Evolutionary conservation across 2,113 vertebrate species (phyloP).

Genomic region (Phodopus roborovskii): DNA sequence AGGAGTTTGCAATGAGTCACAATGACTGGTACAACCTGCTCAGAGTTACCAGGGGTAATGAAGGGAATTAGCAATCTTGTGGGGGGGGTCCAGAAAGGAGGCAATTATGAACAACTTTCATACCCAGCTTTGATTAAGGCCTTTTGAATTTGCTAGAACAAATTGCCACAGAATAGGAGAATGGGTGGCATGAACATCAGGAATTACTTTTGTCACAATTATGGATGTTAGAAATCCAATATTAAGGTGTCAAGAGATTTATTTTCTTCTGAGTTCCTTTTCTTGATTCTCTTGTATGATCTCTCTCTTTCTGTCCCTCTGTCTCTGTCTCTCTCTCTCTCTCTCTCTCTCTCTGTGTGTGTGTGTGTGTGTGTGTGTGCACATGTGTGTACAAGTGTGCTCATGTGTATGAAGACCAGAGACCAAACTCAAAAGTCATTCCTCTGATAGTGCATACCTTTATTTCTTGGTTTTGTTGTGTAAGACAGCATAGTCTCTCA

Average conservation of each 20-base stretch:
- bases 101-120: not conserved
- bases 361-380: not conserved
- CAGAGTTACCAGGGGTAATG: not conserved
- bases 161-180: not conserved
- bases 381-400: not conserved
- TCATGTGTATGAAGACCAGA: not conserved
- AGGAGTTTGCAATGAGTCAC: not conserved
- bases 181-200: not conserved
- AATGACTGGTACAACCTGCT: not conserved
- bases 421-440: not conserved
- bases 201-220: not conserved
- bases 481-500: not conserved
- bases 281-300: not conserved
- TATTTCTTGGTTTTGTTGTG: not conserved
- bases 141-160: not conserved
- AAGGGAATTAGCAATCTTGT: not conserved
- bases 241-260: not conserved
- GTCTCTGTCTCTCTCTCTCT: too few relatives aligned
- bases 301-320: too few relatives aligned
- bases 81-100: not conserved
- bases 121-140: not conserved
- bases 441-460: not conserved
- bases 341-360: too few relatives aligned
- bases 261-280: too few relatives aligned
- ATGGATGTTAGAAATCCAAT: not conserved